Conservation (phyloP, 2,113 vertebrate species). For the Phycodurus eques region DNA sequence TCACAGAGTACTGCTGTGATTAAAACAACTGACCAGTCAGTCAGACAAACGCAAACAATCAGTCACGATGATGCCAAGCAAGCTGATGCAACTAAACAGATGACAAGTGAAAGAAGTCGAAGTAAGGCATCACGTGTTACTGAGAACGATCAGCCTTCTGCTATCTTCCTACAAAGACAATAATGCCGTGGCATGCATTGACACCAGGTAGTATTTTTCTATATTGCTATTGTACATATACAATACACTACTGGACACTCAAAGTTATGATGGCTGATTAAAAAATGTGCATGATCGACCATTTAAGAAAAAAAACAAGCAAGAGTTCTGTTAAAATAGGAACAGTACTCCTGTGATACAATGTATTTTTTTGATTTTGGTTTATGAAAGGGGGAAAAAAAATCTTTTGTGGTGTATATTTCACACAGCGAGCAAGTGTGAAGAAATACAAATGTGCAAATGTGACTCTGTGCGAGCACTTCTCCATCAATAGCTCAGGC, state of each 20-base stretch:
- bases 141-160: constrained; percentile 26
- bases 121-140: constrained; percentile 48
- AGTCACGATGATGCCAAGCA: background rate
- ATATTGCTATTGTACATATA: constrained; percentile 58
- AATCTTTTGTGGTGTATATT: constrained; percentile 34
- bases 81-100: background rate
- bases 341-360: constrained; percentile 29
- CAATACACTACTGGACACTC: constrained; percentile 57
- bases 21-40: constrained; percentile 43
- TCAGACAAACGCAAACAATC: constrained; percentile 17
- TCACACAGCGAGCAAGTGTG: constrained; percentile 53
- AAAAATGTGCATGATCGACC: constrained; percentile 57
- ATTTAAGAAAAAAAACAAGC: constrained; percentile 27
- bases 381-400: constrained; percentile 48
- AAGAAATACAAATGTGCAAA: constrained; percentile 67
- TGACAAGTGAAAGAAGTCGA: constrained; percentile 22
- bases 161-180: constrained; percentile 26
- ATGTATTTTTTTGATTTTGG: constrained; percentile 40
- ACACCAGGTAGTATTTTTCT: constrained; percentile 58
- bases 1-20: constrained; percentile 1
- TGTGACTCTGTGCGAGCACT: constrained; percentile 19
- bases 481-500: background rate
- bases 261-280: constrained; percentile 41
- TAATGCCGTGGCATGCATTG: constrained; percentile 54
- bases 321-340: constrained; percentile 44